A percentile compares a stretch with the other conserved stretches of the same genome.
Conservation (phyloP, 2,888 invertebrate genomes). For the Craniophora ligustri region DNA sequence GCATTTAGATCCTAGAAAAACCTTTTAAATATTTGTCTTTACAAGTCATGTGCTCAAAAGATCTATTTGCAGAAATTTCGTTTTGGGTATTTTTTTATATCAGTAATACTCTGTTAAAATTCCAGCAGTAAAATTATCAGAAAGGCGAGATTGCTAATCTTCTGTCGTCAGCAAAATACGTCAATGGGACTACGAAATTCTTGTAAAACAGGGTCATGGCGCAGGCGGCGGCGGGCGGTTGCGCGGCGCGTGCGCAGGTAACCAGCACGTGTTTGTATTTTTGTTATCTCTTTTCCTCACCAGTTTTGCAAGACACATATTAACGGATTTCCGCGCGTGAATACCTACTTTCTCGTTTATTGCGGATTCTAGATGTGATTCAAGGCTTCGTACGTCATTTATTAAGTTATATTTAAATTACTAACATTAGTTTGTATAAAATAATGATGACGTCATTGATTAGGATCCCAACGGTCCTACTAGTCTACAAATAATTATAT, state of each 20-base stretch:
- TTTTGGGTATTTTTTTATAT: neutral
- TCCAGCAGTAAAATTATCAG: neutral
- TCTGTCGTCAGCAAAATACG: slow-evolving; percentile 28
- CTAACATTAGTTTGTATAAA: too few species aligned
- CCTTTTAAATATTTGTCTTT: too few species aligned
- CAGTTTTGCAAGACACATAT: slow-evolving; percentile 20
- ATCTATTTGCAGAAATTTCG: neutral
- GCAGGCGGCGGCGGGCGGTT: neutral
- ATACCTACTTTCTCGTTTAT: slow-evolving; percentile 29
- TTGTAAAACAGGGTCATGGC: slow-evolving; percentile 43
- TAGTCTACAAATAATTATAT: too few species aligned
- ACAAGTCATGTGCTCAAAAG: too few species aligned
- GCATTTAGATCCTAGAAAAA: too few species aligned
- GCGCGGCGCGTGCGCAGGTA: slow-evolving; percentile 36
- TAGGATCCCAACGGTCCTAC: too few species aligned
- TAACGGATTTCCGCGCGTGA: slow-evolving; percentile 39
- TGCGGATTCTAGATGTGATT: slow-evolving; percentile 21
- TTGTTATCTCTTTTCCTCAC: slow-evolving; percentile 22
- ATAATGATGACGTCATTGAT: too few species aligned
- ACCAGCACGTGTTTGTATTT: slow-evolving; percentile 8
- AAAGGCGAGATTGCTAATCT: slow-evolving; percentile 31
- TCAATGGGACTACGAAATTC: slow-evolving; percentile 31
- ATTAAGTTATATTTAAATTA: neutral
- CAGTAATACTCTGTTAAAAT: neutral
- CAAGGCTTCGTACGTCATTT: neutral